Base-by-base conservation (phyloP, 2,797 vertebrate species). In the Karalla daura region DNA sequence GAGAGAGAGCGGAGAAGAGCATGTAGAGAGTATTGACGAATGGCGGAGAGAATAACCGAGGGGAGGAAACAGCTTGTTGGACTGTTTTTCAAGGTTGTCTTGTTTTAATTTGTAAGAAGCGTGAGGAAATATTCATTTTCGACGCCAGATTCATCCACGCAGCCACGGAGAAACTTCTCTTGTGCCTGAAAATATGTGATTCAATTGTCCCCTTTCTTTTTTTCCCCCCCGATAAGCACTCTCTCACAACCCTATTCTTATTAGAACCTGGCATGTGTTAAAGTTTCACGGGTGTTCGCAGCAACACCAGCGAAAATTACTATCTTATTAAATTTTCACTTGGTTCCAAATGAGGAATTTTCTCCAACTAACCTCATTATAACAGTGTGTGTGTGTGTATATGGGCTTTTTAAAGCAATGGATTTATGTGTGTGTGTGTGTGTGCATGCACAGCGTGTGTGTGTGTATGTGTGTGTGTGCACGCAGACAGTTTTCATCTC, bases 401-500 rank as follows among this genome's bases (percentile, higher is more conserved):
- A 70, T 59, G 17, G 45, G 49, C 46, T 65, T 61, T 66, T 40
- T 8, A 44, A 62, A 69, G 46, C 21, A 56, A 17, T 45, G 59
- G 54, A 54, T 59, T 32, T 32, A 15, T 41, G 25, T 70, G 67
- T 60, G 32, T 65, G 2, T 33, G 28, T 32, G 25, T 40, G 35
- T 30, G 25, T 52, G 32, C 2, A 18, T 33, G 33, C 43, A 10
- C 5, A 7, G 24, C 37, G 10, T 50, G 15, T 15, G 32, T 43
- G 46, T 51, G 52, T 63, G 64, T 4, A 14, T 32, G 3, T 45
- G 3, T 54, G 49, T 66, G 62, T 64, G 72, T 74, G 64, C 39
- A 66, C 9, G 17, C 70, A 76, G 73, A 76, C 83, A 64, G 79
- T 89, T 90, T 90, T 87, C 88, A 84, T 87, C 87, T 88, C 84